Percentiles rank a stretch among this genome's conserved stretches.
phyloP scores from a whole-genome alignment of 1,140 invertebrate genomes.

The Saxidomus purpurata region DNA sequence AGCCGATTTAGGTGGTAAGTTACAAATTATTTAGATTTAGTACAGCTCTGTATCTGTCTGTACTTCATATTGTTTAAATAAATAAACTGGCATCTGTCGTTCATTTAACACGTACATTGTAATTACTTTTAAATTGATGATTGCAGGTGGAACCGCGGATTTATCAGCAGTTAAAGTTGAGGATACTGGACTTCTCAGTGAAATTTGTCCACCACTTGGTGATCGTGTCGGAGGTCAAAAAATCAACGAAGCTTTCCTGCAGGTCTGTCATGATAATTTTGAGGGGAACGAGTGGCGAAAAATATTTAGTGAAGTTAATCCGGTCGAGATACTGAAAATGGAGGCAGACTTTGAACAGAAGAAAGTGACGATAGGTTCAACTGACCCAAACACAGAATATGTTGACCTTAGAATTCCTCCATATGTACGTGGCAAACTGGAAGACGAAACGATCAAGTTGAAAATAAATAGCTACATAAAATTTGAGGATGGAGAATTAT shows the following conservation, averaged over 20 bases:
- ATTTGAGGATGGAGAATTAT: background rate
- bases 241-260: slow-evolving; percentile 54
- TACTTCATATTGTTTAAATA: too few species aligned
- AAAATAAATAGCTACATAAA: background rate
- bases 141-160: slow-evolving; percentile 59
- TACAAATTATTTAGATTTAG: background rate
- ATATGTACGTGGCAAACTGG: background rate
- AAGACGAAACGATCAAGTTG: background rate
- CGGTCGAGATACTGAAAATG: slow-evolving; percentile 36
- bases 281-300: slow-evolving; percentile 15
- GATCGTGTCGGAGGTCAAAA: slow-evolving; percentile 42
- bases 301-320: background rate
- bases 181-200: background rate
- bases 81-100: too few species aligned
- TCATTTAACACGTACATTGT: too few species aligned
- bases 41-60: too few species aligned
- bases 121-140: background rate
- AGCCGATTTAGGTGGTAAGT: slow-evolving; percentile 51
- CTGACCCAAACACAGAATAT: background rate
- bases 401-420: slow-evolving; percentile 4
- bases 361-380: slow-evolving; percentile 29
- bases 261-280: slow-evolving; percentile 40
- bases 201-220: slow-evolving; percentile 11
- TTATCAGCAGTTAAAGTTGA: slow-evolving; percentile 46
- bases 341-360: slow-evolving; percentile 48